phyloP scores from a whole-genome alignment of 2,113 vertebrate species.

The Casuarius casuarius region DNA sequence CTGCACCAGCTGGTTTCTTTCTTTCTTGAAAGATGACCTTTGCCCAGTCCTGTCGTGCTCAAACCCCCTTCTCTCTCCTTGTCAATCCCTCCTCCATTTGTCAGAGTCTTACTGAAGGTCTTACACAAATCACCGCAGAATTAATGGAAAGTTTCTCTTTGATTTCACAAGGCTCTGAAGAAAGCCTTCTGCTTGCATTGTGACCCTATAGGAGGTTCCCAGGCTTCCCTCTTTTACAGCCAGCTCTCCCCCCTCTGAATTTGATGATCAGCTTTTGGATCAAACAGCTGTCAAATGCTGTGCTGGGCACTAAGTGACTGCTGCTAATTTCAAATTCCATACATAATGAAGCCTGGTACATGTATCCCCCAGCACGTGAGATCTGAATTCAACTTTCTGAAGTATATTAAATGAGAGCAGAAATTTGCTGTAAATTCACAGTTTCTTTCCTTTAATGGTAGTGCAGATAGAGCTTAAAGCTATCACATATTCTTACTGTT shows the following conservation, averaged over 20 bases:
- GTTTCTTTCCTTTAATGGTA: slow-evolving; percentile 3
- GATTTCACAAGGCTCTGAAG: background rate
- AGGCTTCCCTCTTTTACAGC: background rate
- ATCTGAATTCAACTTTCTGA: background rate
- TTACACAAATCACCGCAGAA: background rate
- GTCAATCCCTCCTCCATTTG: background rate
- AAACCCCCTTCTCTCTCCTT: background rate
- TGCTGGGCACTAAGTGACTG: background rate
- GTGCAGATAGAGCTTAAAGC: slow-evolving; percentile 15
- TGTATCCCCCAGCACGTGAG: background rate
- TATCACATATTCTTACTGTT: background rate
- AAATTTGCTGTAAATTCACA: background rate
- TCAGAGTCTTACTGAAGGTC: background rate
- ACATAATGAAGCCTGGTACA: background rate
- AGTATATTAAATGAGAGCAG: background rate
- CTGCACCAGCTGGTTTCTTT: background rate
- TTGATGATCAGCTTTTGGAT: background rate
- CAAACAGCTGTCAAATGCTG: slow-evolving; percentile 18
- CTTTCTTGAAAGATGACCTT: background rate
- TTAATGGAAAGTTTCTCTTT: background rate
- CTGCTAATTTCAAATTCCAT: background rate
- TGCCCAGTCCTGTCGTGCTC: background rate
- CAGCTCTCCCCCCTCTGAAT: background rate
- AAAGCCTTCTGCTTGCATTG: background rate
- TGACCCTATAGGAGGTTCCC: background rate